A percentile compares a stretch with the other conserved stretches of the same genome.
These are phyloP conservation scores for Hirtodrosophila confusa DNA, from an alignment of 2,888 invertebrate genomes.

Conservation along the genomic window DNA sequence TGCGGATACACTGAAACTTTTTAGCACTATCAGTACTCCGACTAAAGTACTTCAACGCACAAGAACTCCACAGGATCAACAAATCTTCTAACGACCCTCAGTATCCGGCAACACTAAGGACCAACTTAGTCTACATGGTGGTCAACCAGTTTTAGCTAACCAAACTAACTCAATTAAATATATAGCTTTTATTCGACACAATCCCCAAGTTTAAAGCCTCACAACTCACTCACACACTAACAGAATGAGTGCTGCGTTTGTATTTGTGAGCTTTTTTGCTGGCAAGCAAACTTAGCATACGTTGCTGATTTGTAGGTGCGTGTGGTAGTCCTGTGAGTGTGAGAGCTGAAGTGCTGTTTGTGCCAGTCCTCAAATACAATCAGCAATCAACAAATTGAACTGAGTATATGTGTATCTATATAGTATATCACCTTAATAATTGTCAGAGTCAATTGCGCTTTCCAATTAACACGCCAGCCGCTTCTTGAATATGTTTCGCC, in stretches of 20 bases:
- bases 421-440: slow-evolving; percentile 61
- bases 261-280: slow-evolving; percentile 14
- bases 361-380: slow-evolving; percentile 33
- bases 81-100: no score
- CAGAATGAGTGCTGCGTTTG: not conserved
- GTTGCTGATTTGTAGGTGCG: not conserved
- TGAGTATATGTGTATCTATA: not conserved
- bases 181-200: no score
- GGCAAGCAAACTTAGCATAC: not conserved
- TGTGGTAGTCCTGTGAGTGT: slow-evolving; percentile 15
- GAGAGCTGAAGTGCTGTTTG: slow-evolving; percentile 34
- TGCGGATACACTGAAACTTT: no score
- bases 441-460: slow-evolving; percentile 65
- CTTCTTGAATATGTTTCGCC: slow-evolving; percentile 48
- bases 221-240: no score
- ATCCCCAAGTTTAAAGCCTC: no score
- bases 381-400: slow-evolving; percentile 57
- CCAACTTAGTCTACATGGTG: no score
- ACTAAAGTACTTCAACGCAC: no score
- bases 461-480: slow-evolving; percentile 71
- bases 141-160: no score
- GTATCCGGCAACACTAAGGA: no score
- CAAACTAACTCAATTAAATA: no score
- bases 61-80: no score
- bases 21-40: no score